Evolutionary conservation across 2,797 vertebrate genomes (phyloP), one percentile per base, ranked within the genome.

Genomic region (Falco novaeseelandiae): DNA sequence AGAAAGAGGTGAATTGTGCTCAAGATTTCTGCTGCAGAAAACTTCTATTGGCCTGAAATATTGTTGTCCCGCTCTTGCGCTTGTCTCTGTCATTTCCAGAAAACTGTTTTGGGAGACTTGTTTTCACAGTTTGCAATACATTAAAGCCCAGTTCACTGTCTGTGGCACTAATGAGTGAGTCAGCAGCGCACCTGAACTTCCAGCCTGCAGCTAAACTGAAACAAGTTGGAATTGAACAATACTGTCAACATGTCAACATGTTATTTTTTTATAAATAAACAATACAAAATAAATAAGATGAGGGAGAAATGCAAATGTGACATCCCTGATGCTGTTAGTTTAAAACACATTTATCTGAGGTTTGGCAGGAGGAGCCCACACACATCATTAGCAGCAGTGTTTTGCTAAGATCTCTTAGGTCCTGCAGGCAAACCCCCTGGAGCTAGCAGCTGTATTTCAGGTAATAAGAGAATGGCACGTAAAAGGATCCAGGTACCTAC

Each of bases 141-240:
- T 80, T 58, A 83, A 95, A 90, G 74, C 36, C 51, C 73, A 77
- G 55, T 13, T 94, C 42, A 9, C 30, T 48, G 46, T 34, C 52
- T 87, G 83, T 15, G 44, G 83, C 57, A 15, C 18, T 87, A 80
- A 80, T 36, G 85, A 89, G 66, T 66, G 89, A 95, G 30, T 26
- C 89, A 95, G 76, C 46, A 88, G 48, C 1, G 2, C 40, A 63
- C 58, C 58, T 86, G 54, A 84, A 69, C 34, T 71, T 54, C 79
- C 80, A 89, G 89, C 77, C 87, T 74, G 62, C 65, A 90, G 80
- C 61, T 52, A 57, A 72, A 59, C 79, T 62, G 63, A 67, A 67
- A 42, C 30, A 0, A 0, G 36, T 10, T 46, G 82, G 54, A 70
- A 38, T 0, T 10, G 54, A 90, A 62, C 65, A 76, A 17, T 19